phyloP scores from a whole-genome alignment of 2,113 vertebrate species.

The Bucco capensis region DNA sequence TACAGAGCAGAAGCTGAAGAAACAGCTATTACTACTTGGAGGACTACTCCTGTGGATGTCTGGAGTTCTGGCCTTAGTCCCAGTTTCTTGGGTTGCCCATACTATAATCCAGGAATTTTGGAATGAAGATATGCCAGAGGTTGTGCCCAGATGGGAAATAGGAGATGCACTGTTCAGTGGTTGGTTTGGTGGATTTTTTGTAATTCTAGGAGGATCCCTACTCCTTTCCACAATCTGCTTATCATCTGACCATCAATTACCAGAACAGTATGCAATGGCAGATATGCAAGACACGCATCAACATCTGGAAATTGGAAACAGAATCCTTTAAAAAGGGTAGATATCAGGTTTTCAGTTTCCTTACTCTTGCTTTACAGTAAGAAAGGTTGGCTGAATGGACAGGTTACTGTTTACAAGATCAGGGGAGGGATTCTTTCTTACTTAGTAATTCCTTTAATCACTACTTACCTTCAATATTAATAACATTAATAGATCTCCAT shows the following conservation, averaged over 20 bases:
- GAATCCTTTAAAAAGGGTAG: not conserved
- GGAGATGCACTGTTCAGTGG: slow-evolving; percentile 78
- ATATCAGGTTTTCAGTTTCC: not conserved
- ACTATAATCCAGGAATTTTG: slow-evolving; percentile 76
- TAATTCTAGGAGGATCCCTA: slow-evolving; percentile 69
- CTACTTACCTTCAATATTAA: not conserved
- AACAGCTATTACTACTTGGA: slow-evolving; percentile 56
- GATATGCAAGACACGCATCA: not conserved
- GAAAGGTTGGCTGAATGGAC: not conserved
- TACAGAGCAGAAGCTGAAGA: slow-evolving; percentile 2
- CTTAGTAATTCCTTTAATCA: not conserved
- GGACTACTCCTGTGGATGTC: slow-evolving; percentile 72
- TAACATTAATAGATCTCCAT: not conserved
- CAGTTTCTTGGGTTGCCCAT: slow-evolving; percentile 75
- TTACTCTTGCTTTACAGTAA: not conserved
- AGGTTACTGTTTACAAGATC: not conserved
- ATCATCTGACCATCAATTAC: not conserved
- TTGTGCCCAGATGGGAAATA: slow-evolving; percentile 78
- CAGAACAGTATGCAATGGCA: not conserved
- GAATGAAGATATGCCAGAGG: slow-evolving; percentile 73
- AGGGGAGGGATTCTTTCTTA: not conserved
- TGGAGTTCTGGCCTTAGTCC: slow-evolving; percentile 70
- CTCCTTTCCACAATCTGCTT: slow-evolving; percentile 56
- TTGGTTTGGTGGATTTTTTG: slow-evolving; percentile 74
- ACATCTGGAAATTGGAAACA: slow-evolving; percentile 14